Evolutionary conservation across 2,113 vertebrate species (phyloP).

Genomic region (Suricata suricatta): DNA sequence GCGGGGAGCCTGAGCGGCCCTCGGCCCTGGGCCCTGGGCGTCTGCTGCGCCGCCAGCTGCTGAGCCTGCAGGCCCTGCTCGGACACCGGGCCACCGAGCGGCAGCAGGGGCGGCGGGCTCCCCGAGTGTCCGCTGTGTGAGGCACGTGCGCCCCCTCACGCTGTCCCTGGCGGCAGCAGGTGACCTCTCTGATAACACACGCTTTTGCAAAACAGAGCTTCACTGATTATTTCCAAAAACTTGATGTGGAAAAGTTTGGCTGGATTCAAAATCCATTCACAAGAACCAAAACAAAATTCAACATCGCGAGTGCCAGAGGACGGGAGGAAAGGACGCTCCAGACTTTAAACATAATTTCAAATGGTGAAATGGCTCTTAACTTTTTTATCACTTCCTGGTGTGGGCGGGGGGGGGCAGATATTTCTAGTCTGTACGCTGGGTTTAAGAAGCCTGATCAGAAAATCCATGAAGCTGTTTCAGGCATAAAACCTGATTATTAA

Average conservation of each 20-base stretch:
- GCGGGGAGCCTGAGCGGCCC: neutral
- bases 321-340: neutral
- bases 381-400: neutral
- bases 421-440: neutral
- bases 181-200: rapidly evolving
- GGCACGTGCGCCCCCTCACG: neutral
- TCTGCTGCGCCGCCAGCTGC: no score
- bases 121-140: neutral
- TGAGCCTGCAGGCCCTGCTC: neutral
- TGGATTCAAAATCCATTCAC: neutral
- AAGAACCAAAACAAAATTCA: neutral
- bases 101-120: neutral
- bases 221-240: neutral
- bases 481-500: neutral
- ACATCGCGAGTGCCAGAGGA: neutral
- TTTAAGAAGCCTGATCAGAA: neutral
- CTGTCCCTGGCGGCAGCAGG: no score
- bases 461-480: neutral
- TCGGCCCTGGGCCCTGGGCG: no score
- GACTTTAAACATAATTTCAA: neutral
- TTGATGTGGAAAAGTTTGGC: neutral
- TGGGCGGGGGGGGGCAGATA: no score
- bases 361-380: neutral
- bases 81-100: neutral
- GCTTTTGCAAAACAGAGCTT: neutral